phyloP scores from a whole-genome alignment of 2,888 invertebrate species.

The Phyllotreta striolata region DNA sequence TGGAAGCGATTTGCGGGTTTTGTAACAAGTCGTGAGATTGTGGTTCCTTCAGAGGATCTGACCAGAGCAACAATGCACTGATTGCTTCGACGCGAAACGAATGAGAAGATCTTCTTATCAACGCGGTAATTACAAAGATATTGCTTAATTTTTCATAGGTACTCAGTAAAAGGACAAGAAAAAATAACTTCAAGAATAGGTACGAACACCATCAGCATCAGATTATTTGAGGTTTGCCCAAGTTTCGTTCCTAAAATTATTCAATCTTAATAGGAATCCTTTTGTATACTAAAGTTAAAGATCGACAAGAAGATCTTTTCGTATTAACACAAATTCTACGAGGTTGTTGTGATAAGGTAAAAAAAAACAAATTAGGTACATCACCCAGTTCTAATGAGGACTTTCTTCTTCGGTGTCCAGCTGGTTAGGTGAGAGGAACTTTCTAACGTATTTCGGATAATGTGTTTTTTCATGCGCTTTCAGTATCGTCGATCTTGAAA shows the following conservation, averaged over 20 bases:
- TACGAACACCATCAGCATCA: not conserved
- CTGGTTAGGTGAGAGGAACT: conserved; percentile 87
- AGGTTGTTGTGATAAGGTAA: conserved; percentile 35
- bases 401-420: conserved; percentile 83
- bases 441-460: conserved; percentile 89
- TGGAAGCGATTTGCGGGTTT: too few species aligned
- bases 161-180: conserved; percentile 10
- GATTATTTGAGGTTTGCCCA: too few species aligned
- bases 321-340: conserved; percentile 26
- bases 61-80: conserved; percentile 41
- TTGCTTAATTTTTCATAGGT: conserved; percentile 22
- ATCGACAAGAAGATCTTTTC: conserved; percentile 21
- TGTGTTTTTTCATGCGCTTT: conserved; percentile 94
- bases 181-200: conserved; percentile 2
- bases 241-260: conserved; percentile 2
- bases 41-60: conserved; percentile 30
- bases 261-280: not conserved
- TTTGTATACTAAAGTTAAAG: conserved; percentile 10
- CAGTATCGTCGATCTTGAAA: conserved; percentile 88
- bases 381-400: conserved; percentile 68
- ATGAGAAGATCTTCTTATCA: conserved; percentile 33
- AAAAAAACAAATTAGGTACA: conserved; percentile 28
- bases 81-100: conserved; percentile 43
- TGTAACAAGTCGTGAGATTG: conserved; percentile 14
- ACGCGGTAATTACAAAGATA: conserved; percentile 23